A percentile compares a stretch with the other conserved stretches of the same genome.
These are phyloP conservation scores for Atethmia centrago DNA, from an alignment of 2,888 invertebrate genomes.

Conservation along the genomic window DNA sequence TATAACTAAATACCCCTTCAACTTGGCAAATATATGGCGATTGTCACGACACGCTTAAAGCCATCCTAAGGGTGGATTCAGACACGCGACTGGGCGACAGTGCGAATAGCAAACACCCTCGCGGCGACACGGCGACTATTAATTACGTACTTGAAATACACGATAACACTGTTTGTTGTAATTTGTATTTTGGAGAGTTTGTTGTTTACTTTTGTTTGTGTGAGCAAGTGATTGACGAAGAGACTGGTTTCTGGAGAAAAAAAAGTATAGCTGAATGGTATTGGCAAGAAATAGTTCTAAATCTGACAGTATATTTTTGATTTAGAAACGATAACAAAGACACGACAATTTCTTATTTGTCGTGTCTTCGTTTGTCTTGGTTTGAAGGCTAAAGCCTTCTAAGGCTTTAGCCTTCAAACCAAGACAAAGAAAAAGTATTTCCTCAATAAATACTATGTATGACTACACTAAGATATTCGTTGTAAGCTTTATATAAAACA, in stretches of 20 bases:
- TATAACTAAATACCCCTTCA: conserved; percentile 54
- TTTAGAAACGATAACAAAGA: not conserved
- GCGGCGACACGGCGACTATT: conserved; percentile 67
- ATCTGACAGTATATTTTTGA: not conserved
- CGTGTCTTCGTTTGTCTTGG: too few relatives aligned
- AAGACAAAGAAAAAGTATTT: not conserved
- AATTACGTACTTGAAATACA: conserved; percentile 68
- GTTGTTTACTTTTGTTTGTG: conserved; percentile 1
- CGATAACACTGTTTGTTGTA: conserved; percentile 55
- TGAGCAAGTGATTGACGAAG: not conserved
- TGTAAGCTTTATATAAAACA: not conserved
- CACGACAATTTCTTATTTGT: too few relatives aligned
- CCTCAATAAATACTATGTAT: not conserved
- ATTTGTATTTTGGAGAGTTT: conserved; percentile 47
- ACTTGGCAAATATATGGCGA: conserved; percentile 56
- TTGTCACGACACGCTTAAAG: conserved; percentile 47
- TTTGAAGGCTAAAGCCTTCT: too few relatives aligned
- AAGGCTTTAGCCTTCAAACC: not conserved
- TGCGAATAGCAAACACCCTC: conserved; percentile 76
- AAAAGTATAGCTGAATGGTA: not conserved
- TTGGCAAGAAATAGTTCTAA: not conserved
- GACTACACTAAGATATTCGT: not conserved
- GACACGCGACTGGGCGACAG: conserved; percentile 67
- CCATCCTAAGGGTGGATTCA: conserved; percentile 57
- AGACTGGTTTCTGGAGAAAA: not conserved